Evolutionary conservation across 2,888 invertebrate species (phyloP).

Genomic region (Melinaea marsaeus): DNA sequence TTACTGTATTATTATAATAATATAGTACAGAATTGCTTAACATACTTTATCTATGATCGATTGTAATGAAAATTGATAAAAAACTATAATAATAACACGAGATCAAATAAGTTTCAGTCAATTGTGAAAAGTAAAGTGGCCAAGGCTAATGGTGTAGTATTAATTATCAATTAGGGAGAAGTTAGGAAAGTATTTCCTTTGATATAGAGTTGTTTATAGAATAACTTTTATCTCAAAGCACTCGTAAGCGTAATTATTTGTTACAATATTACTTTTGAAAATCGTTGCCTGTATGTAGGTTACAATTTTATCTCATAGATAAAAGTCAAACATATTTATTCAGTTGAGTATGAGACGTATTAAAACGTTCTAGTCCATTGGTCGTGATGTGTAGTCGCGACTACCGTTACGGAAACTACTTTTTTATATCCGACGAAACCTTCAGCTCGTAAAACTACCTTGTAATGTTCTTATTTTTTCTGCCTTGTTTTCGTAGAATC

Average conservation of each 20-base stretch:
- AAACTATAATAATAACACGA: neutral
- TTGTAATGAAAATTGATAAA: neutral
- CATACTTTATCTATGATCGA: neutral
- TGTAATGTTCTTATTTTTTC: conserved; percentile 6
- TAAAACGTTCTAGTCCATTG: neutral
- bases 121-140: neutral
- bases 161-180: neutral
- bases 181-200: neutral
- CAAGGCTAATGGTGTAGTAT: neutral
- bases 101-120: neutral
- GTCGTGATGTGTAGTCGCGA: neutral
- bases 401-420: neutral
- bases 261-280: neutral
- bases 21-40: too few species aligned
- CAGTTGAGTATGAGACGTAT: too few species aligned
- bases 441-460: conserved; percentile 4
- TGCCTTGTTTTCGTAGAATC: neutral
- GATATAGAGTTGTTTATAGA: neutral
- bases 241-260: neutral
- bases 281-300: too few species aligned
- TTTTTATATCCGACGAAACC: conserved; percentile 4
- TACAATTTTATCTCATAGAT: too few species aligned
- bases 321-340: too few species aligned
- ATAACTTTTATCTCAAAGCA: neutral
- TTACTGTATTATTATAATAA: too few species aligned